Conservation (phyloP, 2,113 vertebrate species). For the Spermophilus dauricus region DNA sequence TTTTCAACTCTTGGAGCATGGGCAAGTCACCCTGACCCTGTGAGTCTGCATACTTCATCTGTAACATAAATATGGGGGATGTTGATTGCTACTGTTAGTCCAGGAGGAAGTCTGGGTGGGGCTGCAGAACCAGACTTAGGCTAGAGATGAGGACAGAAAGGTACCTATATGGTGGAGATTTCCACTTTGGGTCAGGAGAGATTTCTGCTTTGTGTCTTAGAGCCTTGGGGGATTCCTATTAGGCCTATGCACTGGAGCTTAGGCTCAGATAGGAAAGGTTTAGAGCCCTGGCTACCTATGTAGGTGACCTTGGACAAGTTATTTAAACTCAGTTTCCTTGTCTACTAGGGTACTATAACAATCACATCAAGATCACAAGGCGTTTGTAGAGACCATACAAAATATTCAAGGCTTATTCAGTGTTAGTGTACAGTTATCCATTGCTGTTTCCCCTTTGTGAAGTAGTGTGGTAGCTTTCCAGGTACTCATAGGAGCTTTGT, state of each 20-base stretch:
- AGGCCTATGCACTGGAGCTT: background rate
- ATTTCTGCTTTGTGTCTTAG: background rate
- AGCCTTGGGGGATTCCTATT: background rate
- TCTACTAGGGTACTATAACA: background rate
- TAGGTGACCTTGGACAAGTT: background rate
- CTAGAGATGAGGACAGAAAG: background rate
- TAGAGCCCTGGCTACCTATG: background rate
- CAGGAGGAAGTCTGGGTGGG: background rate
- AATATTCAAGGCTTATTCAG: background rate
- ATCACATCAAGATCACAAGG: background rate
- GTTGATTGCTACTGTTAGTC: background rate
- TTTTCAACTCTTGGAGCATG: background rate
- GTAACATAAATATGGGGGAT: background rate
- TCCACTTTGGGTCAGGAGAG: background rate
- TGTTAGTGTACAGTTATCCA: background rate
- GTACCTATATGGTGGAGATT: rapidly evolving
- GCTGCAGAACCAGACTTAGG: background rate
- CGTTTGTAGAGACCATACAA: background rate
- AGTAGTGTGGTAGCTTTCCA: background rate
- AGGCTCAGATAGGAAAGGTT: background rate
- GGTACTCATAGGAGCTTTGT: background rate
- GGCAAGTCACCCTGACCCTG: background rate
- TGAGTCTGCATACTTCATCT: background rate
- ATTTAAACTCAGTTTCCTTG: background rate
- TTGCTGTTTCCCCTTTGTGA: background rate